A percentile compares a stretch with the other conserved stretches of the same genome.
Conservation (phyloP, 2,888 invertebrate genomes). For the Blera fallax region DNA sequence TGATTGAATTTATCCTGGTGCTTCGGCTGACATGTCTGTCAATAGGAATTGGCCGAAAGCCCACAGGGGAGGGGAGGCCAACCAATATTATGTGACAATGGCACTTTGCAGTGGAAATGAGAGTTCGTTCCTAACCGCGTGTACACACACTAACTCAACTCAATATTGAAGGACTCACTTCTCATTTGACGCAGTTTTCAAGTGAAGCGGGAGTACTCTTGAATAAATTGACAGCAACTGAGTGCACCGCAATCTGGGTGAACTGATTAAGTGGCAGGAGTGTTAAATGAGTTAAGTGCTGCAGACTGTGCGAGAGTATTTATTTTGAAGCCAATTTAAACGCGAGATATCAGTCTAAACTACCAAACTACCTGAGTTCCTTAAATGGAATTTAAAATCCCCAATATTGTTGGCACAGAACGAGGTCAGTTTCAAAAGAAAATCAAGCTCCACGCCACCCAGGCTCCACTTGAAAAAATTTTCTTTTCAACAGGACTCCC, state of each 20-base stretch:
- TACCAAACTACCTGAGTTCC: background rate
- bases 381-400: background rate
- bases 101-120: background rate
- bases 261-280: constrained; percentile 27
- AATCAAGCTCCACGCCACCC: background rate
- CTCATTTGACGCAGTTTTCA: constrained; percentile 18
- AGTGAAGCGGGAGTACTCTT: background rate
- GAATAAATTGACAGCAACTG: constrained; percentile 31
- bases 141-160: background rate
- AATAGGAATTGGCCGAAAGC: constrained; percentile 42
- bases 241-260: constrained; percentile 21
- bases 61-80: constrained; percentile 10
- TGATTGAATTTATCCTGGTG: constrained; percentile 52
- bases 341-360: background rate
- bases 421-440: background rate
- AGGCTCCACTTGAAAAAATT: background rate
- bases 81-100: background rate
- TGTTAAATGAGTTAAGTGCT: constrained; percentile 20
- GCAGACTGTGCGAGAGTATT: background rate
- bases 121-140: background rate
- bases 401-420: background rate
- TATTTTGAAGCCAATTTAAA: background rate
- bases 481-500: no score
- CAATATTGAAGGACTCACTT: background rate
- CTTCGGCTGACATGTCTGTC: constrained; percentile 53